Evolutionary conservation across 2,888 invertebrate species (phyloP).

Genomic region (Mamestra brassicae): DNA sequence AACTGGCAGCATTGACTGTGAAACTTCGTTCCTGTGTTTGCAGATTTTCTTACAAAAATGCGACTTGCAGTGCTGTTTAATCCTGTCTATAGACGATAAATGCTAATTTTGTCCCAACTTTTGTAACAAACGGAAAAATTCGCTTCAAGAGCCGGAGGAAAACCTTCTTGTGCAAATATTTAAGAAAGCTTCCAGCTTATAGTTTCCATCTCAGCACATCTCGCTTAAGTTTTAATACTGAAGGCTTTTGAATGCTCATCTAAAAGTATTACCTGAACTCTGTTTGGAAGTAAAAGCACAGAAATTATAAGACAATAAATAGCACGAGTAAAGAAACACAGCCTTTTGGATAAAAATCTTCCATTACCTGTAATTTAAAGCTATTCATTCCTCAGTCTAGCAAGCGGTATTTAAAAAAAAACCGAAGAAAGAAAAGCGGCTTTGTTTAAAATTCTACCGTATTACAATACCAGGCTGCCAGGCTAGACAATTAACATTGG

Average conservation of each 20-base stretch:
- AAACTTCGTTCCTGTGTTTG: slow-evolving; percentile 65
- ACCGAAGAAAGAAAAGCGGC: slow-evolving; percentile 19
- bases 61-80: slow-evolving; percentile 77
- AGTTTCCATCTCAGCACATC: slow-evolving; percentile 70
- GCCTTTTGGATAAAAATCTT: not conserved
- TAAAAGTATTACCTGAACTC: not conserved
- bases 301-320: not conserved
- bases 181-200: slow-evolving; percentile 70
- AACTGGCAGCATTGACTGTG: slow-evolving; percentile 52
- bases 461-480: slow-evolving; percentile 46
- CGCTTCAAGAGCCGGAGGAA: slow-evolving; percentile 70
- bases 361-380: slow-evolving; percentile 17
- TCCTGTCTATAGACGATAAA: slow-evolving; percentile 82
- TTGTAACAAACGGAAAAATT: slow-evolving; percentile 80
- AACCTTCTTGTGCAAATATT: slow-evolving; percentile 75
- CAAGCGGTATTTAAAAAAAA: slow-evolving; percentile 27
- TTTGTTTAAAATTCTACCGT: slow-evolving; percentile 55
- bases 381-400: slow-evolving; percentile 15
- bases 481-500: slow-evolving; percentile 58
- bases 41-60: slow-evolving; percentile 75
- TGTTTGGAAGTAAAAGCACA: not conserved
- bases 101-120: slow-evolving; percentile 84
- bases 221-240: slow-evolving; percentile 56
- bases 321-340: not conserved
- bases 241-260: slow-evolving; percentile 29